Evolutionary conservation across 2,113 vertebrate species (phyloP).

Genomic region (Jaculus jaculus): DNA sequence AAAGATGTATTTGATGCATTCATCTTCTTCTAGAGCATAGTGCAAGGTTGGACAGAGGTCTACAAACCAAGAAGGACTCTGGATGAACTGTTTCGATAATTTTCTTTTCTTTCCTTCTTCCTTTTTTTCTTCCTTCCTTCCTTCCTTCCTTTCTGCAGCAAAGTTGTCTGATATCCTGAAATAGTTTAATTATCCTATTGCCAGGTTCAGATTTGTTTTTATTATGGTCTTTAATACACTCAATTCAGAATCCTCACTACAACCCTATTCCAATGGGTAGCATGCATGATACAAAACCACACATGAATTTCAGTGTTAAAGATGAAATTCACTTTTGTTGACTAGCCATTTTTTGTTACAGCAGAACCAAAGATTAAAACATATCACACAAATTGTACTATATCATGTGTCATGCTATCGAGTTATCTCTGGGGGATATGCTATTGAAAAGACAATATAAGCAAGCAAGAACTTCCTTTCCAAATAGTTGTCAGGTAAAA

Average conservation of each 20-base stretch:
- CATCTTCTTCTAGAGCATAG: background rate
- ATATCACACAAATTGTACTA: background rate
- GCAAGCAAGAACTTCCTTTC: conserved; percentile 2
- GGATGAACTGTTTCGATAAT: background rate
- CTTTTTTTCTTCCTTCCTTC: conserved; percentile 40
- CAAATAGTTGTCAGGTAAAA: background rate
- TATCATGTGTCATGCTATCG: background rate
- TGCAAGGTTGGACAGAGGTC: background rate
- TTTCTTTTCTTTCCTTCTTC: conserved; percentile 42
- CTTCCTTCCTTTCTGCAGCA: background rate
- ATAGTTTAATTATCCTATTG: conserved; percentile 3
- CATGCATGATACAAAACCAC: conserved; percentile 1
- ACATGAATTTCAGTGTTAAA: background rate
- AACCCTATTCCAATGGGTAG: background rate
- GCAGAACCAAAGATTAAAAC: background rate
- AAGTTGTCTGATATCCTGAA: conserved; percentile 13
- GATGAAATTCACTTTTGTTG: background rate
- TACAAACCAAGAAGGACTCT: background rate
- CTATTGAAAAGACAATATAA: background rate
- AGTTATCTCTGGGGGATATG: background rate
- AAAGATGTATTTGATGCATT: conserved; percentile 31
- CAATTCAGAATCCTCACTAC: background rate
- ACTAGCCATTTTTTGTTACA: conserved; percentile 1
- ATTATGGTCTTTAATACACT: conserved; percentile 19
- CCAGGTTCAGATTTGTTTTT: background rate